Base-by-base conservation (phyloP, 2,113 vertebrate genomes). In the Sisor rabdophorus region DNA sequence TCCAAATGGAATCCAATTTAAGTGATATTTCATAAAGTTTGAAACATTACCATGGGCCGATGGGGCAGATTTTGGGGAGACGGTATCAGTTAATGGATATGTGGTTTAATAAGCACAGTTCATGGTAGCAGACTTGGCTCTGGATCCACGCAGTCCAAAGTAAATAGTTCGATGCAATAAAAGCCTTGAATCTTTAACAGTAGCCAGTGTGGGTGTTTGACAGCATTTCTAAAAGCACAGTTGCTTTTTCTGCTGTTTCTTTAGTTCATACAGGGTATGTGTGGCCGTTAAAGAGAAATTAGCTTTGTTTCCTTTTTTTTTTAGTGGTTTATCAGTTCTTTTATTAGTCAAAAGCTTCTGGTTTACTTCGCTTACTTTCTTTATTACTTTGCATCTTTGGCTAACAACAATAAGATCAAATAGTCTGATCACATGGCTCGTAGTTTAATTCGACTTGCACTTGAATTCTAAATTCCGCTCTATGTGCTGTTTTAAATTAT, bases 141-240 rank as follows among this genome's bases (percentile, higher is more conserved):
- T 22, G 53, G 4, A 9, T 69, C 2, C 16, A 12, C 30, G 64
- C 13, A 24, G 75, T 70, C 75, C 53, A 56, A 44, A 76, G 53
- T 56, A 26, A 30, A 32, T 26, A n/a, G 54, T 61, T 5, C n/a
- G 2, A 59, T 40, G 13, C 1, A 28, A 28, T n/a, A 8, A 47
- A 56, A 2, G 11, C 8, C 30, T 19, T 20, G 50, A 55, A 11
- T 15, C 12, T 9, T 55, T 24, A n/a, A 5, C 1, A 12, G 59
- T 61, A 9, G 22, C 4, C 47, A 22, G 11, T 30, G 12, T 64
- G 73, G 32, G 65, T 89, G 86, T 91, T 91, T 90, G 90, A 90
- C 89, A 86, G 80, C 87, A 24, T 54, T 54, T 19, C 48, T 44
- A 9, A 44, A 44, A 56, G 63, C 63, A 16, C 17, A 70, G 10